Percentiles rank a stretch among this genome's conserved stretches.
These are phyloP conservation scores for Sialia sialis DNA, from an alignment of 2,113 vertebrate genomes.

Conservation along the genomic window DNA sequence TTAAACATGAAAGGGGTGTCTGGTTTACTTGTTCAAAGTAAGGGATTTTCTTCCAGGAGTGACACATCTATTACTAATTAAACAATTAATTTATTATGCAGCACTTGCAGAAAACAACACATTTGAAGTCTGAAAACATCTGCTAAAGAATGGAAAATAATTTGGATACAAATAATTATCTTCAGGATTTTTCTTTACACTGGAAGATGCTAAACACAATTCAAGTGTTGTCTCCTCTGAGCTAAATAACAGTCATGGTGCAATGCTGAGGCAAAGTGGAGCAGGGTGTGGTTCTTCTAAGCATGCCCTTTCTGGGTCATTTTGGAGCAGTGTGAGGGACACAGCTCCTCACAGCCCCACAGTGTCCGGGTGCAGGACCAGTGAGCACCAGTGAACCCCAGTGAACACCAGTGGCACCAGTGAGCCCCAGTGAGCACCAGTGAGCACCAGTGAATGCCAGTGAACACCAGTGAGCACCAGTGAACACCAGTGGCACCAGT, in stretches of 20 bases:
- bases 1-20: constrained; percentile 66
- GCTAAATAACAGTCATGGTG: neutral
- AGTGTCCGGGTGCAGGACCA: no score
- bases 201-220: constrained; percentile 44
- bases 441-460: no score
- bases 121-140: constrained; percentile 65
- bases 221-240: neutral
- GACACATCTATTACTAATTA: constrained; percentile 70
- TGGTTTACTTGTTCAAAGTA: constrained; percentile 65
- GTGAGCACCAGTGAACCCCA: no score
- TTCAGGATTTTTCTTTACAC: constrained; percentile 43
- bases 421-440: no score
- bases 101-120: constrained; percentile 67
- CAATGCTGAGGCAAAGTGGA: neutral
- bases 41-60: constrained; percentile 57
- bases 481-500: no score
- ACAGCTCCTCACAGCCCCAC: neutral
- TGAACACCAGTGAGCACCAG: no score
- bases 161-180: constrained; percentile 67
- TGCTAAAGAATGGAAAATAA: constrained; percentile 72
- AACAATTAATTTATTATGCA: constrained; percentile 69
- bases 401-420: no score
- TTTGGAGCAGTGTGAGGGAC: neutral
- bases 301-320: neutral
- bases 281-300: neutral